Conservation (phyloP, 2,888 invertebrate genomes). For the Tanypteryx hageni region DNA sequence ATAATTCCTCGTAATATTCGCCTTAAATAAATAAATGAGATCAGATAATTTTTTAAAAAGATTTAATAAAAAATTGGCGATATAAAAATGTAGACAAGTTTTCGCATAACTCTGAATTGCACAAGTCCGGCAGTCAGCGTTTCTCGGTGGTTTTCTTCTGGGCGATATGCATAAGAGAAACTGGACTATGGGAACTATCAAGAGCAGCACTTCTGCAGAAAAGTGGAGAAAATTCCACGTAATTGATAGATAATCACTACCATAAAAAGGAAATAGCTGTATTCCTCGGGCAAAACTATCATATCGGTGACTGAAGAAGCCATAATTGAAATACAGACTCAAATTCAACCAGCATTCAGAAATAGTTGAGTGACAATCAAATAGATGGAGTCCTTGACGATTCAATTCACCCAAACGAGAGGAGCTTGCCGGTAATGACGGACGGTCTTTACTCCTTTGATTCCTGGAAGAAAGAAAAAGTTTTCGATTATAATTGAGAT, state of each 20-base stretch:
- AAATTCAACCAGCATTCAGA: not conserved
- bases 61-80: conserved; percentile 39
- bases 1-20: not conserved
- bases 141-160: not conserved
- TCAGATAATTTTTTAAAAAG: not conserved
- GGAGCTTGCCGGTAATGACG: not conserved
- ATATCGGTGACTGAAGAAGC: not conserved
- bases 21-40: not conserved
- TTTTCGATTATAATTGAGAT: not conserved
- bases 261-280: not conserved
- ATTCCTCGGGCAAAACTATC: not conserved
- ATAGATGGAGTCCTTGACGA: no score
- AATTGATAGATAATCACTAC: not conserved
- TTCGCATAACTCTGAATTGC: conserved; percentile 11
- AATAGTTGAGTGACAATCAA: no score
- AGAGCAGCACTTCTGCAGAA: not conserved
- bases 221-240: not conserved
- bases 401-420: not conserved
- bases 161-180: not conserved
- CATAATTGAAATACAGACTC: not conserved
- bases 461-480: not conserved
- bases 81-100: conserved; percentile 33
- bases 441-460: not conserved
- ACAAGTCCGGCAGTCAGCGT: conserved; percentile 17
- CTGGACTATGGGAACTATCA: not conserved